These are phyloP conservation scores for Indicator maculatus DNA, from an alignment of 2,113 vertebrate species.

Conservation along the genomic window DNA sequence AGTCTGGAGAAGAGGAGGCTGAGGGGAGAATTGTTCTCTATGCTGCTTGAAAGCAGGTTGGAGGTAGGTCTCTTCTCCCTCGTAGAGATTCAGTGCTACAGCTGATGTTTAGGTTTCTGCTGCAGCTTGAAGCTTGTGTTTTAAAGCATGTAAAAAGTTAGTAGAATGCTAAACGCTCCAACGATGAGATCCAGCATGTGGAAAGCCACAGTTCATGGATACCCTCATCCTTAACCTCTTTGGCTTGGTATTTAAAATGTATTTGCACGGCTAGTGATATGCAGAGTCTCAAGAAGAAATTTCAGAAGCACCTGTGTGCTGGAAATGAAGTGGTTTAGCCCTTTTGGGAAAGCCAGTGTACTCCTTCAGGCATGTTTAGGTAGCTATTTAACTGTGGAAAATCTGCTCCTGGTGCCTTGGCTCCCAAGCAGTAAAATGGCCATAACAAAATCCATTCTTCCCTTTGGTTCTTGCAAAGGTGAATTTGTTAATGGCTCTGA, in stretches of 20 bases:
- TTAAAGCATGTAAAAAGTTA: neutral
- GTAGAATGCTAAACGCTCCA: neutral
- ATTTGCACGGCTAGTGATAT: neutral
- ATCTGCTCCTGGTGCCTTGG: neutral
- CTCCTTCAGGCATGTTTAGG: neutral
- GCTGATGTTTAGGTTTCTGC: neutral
- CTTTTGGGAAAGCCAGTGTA: neutral
- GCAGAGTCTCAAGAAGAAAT: neutral
- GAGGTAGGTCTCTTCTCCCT: too few species aligned
- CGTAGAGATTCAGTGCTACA: neutral
- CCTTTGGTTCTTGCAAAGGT: neutral
- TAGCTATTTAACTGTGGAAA: constrained; percentile 7
- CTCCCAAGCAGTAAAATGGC: neutral
- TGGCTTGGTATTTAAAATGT: neutral
- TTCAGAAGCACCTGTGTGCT: neutral
- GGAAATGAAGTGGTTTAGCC: neutral
- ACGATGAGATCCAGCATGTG: neutral
- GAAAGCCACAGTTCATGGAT: neutral
- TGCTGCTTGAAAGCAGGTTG: too few species aligned
- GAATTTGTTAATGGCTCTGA: neutral
- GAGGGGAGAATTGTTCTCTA: too few species aligned
- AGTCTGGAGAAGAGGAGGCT: too few species aligned
- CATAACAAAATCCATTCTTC: neutral
- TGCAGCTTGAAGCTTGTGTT: neutral
- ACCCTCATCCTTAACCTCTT: neutral